Evolutionary conservation across 1,140 invertebrate genomes (phyloP), one percentile per base, ranked within the genome.

Genomic region (Eriosoma lanigerum): DNA sequence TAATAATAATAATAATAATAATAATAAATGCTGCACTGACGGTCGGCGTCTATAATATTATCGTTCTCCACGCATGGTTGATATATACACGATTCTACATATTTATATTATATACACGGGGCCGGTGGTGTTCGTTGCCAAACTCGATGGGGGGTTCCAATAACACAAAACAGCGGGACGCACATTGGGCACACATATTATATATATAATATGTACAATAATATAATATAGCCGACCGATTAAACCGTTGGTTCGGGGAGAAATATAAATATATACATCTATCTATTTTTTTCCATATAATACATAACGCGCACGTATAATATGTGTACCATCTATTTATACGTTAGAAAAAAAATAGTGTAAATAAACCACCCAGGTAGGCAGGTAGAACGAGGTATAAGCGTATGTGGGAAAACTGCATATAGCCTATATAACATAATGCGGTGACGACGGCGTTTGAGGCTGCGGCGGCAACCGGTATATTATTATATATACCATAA

Each of bases 311-410:
- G 8, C n/a, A n/a, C 5, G 15, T 50, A 70, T 48, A 70, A 50
- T 50, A 70, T 52, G 52, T 52, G 24, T 46, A 44, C 44, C 62
- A 21, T 66, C 3, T 24, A 12, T 58, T 32, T 24, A 12, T 24
- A 38, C 38, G 32, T 24, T 46, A 50, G 48, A 50, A 72, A 70
- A 70, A 52, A 72, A 52, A 54, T n/a, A 54, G 68, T 72, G 46
- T 72, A 72, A 72, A 72, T 72, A 72, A 72, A 72, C 68, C 68
- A 72, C 68, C 68, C 68, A 72, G 46, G 68, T 29, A 52, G 64
- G 64, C 26, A 32, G 32, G 64, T 29, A 66, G 64, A 44, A 38
- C 32, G 32, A 38, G 32, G 32, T 4, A 38, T 38, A 38, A n/a
- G n/a, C 3, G 8, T 38, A 8, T 38, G 8, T 8, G 32, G 32